Conservation (phyloP, 2,888 invertebrate species). For the Drosophila basisetae region DNA sequence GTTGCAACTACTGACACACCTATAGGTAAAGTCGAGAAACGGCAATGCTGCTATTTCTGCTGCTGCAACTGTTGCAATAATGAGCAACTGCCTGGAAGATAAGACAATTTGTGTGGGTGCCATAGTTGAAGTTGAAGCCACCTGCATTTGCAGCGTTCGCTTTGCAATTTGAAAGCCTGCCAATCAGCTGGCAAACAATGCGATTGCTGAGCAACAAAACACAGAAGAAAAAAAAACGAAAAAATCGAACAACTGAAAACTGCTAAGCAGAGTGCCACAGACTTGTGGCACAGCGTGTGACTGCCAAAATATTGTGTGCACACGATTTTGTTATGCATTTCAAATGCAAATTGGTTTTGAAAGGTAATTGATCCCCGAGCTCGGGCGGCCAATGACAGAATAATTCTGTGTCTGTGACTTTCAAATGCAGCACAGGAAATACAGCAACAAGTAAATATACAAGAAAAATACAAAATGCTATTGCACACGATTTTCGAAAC, state of each 20-base stretch:
- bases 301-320: slow-evolving; percentile 77
- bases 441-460: slow-evolving; percentile 16
- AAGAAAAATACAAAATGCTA: slow-evolving; percentile 17
- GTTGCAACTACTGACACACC: slow-evolving; percentile 83
- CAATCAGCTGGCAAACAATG: slow-evolving; percentile 70
- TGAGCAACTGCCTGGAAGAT: slow-evolving; percentile 72
- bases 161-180: slow-evolving; percentile 73
- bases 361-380: slow-evolving; percentile 76
- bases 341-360: slow-evolving; percentile 81
- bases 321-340: slow-evolving; percentile 79
- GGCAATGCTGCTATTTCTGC: slow-evolving; percentile 1
- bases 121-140: slow-evolving; percentile 53
- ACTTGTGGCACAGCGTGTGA: slow-evolving; percentile 63
- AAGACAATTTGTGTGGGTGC: slow-evolving; percentile 73
- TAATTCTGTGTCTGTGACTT: slow-evolving; percentile 64
- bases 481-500: slow-evolving; percentile 41
- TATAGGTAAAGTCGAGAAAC: slow-evolving; percentile 57
- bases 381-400: slow-evolving; percentile 63
- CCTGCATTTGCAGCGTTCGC: slow-evolving; percentile 61
- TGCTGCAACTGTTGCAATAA: slow-evolving; percentile 68
- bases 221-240: neutral
- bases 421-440: slow-evolving; percentile 71
- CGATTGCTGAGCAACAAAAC: slow-evolving; percentile 8
- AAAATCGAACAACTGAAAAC: slow-evolving; percentile 3
- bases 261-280: slow-evolving; percentile 31